These are phyloP conservation scores for Cepaea hortensis DNA, from an alignment of 2,888 invertebrate genomes.

Conservation along the genomic window DNA sequence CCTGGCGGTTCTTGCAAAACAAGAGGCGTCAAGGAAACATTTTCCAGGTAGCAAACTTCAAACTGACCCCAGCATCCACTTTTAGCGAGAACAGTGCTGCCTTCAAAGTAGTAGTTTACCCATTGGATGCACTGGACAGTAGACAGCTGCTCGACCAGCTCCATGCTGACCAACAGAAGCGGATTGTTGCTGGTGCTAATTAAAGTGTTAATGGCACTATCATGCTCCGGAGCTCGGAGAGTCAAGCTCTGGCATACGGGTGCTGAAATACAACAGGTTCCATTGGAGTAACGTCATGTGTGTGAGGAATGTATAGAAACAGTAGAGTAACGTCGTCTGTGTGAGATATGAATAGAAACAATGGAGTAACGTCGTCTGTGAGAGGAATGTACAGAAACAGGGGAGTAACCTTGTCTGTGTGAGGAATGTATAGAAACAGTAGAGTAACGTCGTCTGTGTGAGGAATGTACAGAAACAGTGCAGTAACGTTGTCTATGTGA, in stretches of 20 bases:
- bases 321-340: too few relatives aligned
- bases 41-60: slow-evolving; percentile 9
- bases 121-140: neutral
- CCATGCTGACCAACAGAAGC: slow-evolving; percentile 9
- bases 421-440: too few relatives aligned
- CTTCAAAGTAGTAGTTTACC: slow-evolving; percentile 24
- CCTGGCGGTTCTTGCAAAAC: neutral
- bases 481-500: too few relatives aligned
- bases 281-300: too few relatives aligned
- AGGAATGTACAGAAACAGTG: too few relatives aligned
- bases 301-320: too few relatives aligned
- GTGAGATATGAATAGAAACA: too few relatives aligned
- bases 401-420: too few relatives aligned
- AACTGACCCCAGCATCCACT: slow-evolving; percentile 20
- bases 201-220: neutral
- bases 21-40: neutral
- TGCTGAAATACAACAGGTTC: neutral
- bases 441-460: too few relatives aligned
- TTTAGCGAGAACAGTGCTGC: neutral
- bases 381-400: too few relatives aligned
- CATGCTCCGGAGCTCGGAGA: neutral
- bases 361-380: too few relatives aligned
- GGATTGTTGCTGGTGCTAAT: neutral
- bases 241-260: neutral
- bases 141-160: slow-evolving; percentile 2